These are phyloP conservation scores for Callithrix jacchus DNA, from an alignment of 2,113 vertebrate genomes.

Conservation along the genomic window DNA sequence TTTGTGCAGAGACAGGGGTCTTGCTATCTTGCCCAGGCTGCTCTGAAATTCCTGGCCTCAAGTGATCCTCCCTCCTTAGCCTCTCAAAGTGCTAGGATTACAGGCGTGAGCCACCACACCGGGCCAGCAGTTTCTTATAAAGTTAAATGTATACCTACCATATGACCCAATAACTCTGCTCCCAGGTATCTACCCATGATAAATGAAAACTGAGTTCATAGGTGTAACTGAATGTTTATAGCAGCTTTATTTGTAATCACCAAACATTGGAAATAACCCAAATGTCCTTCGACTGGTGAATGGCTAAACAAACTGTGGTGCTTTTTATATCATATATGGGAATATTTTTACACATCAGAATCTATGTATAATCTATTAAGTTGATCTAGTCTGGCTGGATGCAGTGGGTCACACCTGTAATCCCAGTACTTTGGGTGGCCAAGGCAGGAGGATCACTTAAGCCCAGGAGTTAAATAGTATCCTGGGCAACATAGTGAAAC, in stretches of 20 bases:
- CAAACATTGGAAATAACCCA: background rate
- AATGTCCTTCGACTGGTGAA: background rate
- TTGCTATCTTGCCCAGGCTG: too few species aligned
- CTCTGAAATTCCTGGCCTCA: too few species aligned
- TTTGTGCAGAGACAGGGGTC: too few species aligned
- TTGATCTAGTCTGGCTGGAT: background rate
- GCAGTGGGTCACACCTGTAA: too few species aligned
- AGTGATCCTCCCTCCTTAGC: too few species aligned
- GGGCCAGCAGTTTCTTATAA: background rate
- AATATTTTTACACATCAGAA: background rate
- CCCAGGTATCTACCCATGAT: background rate
- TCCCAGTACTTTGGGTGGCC: too few species aligned
- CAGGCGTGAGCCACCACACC: too few species aligned
- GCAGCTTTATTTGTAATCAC: constrained; percentile 15
- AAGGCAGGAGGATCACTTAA: too few species aligned
- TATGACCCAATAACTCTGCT: background rate
- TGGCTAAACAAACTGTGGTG: background rate
- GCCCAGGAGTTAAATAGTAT: too few species aligned
- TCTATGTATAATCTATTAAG: background rate
- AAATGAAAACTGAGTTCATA: background rate
- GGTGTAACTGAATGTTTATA: background rate
- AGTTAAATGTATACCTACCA: background rate
- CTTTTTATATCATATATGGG: background rate
- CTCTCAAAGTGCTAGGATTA: too few species aligned
- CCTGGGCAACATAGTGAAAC: too few species aligned